Evolutionary conservation across 2,797 vertebrate genomes (phyloP).

Genomic region (Liasis olivaceus): DNA sequence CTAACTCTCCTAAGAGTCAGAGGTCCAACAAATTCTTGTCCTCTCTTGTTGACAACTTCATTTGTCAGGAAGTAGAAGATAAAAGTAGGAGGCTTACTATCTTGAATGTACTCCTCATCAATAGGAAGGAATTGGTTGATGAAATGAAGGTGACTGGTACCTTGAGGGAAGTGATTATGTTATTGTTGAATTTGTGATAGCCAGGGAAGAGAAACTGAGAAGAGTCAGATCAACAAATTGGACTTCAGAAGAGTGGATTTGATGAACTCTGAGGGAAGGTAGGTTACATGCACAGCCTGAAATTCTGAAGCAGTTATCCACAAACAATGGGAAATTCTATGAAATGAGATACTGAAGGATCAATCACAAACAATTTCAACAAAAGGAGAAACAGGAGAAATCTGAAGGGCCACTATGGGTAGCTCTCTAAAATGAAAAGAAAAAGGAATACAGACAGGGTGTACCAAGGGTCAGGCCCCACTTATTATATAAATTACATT

Average conservation of each 20-base stretch:
- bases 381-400: background rate
- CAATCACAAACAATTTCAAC: background rate
- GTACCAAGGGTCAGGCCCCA: background rate
- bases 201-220: background rate
- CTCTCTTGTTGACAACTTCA: background rate
- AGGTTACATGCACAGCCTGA: background rate
- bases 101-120: background rate
- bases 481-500: background rate
- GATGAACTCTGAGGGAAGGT: background rate
- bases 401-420: background rate
- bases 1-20: background rate
- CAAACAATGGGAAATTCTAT: background rate
- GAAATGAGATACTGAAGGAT: background rate
- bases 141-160: background rate
- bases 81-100: background rate
- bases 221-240: background rate
- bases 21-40: background rate
- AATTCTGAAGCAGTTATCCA: background rate
- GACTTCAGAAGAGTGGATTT: background rate
- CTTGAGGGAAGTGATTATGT: background rate
- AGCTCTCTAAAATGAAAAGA: background rate
- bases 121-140: background rate
- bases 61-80: background rate
- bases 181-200: background rate
- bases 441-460: background rate